Evolutionary conservation across 2,888 invertebrate species (phyloP), one percentile per base, ranked within the genome.

Genomic region (Eremobia ochroleuca): DNA sequence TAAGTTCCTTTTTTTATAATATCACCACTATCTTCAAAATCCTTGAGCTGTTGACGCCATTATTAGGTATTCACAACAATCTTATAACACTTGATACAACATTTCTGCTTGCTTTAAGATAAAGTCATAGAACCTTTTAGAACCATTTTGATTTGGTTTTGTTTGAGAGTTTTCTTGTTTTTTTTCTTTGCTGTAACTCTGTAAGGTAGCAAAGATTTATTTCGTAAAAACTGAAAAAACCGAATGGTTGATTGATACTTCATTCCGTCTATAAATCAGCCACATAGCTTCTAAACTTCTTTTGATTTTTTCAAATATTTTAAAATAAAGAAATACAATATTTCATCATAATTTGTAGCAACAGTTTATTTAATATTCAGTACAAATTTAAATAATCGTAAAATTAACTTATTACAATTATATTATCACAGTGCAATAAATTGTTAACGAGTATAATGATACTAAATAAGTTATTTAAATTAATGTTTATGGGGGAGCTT

Each of bases 371-470:
- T 34, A 75, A 75, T 78, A 85, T 69, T 81, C 76, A 76, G 85
- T 79, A n/a, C 69, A 73, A n/a, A 46, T 49, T 25, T 67, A 31
- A 61, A 79, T 18, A 18, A 75, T 43, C 6, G 21, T 37, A 62
- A 58, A 68, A 71, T 62, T 69, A 77, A 66, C 80, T 83, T 61
- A 83, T 49, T 13, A 76, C 37, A 64, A 49, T 49, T 66, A 69
- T 64, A 61, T 59, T 78, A 87, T 87, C 77, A 87, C 87, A 85
- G 71, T 49, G 67, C 72, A 76, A 58, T n/a, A n/a, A n/a, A n/a
- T 52, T 65, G 49, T 28, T 74, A 83, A 75, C 75, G 31, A 46
- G 18, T 8, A 40, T 13, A 25, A 71, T 76, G 76, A 66, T 49
- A 67, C n/a, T 31, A 62, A 68, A 77, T 62, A 73, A 72, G 59